Percentiles rank a stretch among this genome's conserved stretches.
These are phyloP conservation scores for Odocoileus virginianus DNA, from an alignment of 2,113 vertebrate genomes.

Conservation along the genomic window DNA sequence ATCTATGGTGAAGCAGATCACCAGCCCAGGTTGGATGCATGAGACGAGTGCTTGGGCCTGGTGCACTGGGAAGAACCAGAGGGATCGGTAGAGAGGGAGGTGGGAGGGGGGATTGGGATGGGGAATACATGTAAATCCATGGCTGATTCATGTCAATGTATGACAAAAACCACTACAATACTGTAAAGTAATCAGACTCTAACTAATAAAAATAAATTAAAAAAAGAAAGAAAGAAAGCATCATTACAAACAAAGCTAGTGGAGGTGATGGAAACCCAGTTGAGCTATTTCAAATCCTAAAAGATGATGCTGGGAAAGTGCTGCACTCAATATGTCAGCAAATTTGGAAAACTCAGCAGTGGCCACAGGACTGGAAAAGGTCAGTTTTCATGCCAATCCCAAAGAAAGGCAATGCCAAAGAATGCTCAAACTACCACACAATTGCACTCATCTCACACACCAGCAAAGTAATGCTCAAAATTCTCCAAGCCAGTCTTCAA, in stretches of 20 bases:
- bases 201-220: too few species aligned
- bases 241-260: background rate
- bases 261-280: background rate
- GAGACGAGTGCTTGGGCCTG: too few species aligned
- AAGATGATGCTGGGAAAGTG: fast-evolving
- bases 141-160: too few species aligned
- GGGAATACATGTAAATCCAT: too few species aligned
- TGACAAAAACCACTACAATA: too few species aligned
- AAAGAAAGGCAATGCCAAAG: background rate
- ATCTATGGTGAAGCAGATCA: too few species aligned
- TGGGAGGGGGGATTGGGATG: too few species aligned
- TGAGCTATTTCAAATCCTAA: background rate
- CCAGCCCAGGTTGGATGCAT: too few species aligned
- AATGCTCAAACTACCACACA: background rate
- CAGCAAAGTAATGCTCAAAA: background rate
- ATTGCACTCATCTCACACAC: background rate
- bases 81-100: too few species aligned
- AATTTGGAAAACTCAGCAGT: background rate
- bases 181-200: too few species aligned
- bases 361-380: background rate
- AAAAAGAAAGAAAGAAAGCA: background rate
- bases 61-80: too few species aligned
- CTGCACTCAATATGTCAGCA: background rate
- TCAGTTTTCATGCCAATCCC: background rate
- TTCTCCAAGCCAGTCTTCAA: background rate